A percentile compares a stretch with the other conserved stretches of the same genome.
Evolutionary conservation across 2,113 vertebrate genomes (phyloP).

Genomic region (Phodopus roborovskii): DNA sequence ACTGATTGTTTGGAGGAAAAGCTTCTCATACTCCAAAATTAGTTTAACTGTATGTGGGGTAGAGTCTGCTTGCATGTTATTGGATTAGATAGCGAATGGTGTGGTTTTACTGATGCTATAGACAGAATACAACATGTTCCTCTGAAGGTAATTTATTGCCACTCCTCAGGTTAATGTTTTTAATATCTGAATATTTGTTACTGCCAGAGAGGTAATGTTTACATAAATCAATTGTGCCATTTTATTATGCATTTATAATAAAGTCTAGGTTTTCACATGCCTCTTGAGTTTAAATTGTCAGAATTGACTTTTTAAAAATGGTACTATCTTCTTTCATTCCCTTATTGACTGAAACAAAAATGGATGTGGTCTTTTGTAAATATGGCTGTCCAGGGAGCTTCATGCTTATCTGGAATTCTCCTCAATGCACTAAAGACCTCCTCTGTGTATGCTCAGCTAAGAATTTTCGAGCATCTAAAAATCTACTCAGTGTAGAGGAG

Average conservation of each 20-base stretch:
- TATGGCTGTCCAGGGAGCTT: not conserved
- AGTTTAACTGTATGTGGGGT: slow-evolving; percentile 52
- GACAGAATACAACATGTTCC: slow-evolving; percentile 50
- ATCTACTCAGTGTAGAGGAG: not conserved
- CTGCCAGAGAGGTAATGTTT: slow-evolving; percentile 66
- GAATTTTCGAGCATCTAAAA: not conserved
- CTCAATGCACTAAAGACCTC: not conserved
- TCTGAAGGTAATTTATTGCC: slow-evolving; percentile 64
- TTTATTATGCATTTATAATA: slow-evolving; percentile 69
- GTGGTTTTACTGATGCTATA: slow-evolving; percentile 55
- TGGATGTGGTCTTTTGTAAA: not conserved
- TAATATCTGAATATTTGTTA: slow-evolving; percentile 66
- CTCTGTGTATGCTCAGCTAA: not conserved
- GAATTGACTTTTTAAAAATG: slow-evolving; percentile 39
- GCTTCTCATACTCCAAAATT: slow-evolving; percentile 49
- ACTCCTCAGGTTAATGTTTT: slow-evolving; percentile 70
- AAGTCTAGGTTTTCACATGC: slow-evolving; percentile 19
- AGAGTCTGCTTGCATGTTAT: slow-evolving; percentile 19
- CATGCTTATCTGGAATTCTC: not conserved
- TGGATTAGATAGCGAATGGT: slow-evolving; percentile 56
- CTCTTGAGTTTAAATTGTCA: slow-evolving; percentile 31
- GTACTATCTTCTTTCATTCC: not conserved
- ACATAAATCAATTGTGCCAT: slow-evolving; percentile 65
- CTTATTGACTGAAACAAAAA: not conserved
- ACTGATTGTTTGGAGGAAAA: slow-evolving; percentile 49